Conservation (phyloP, 2,888 invertebrate species). For the Dastarcus helophoroides region DNA sequence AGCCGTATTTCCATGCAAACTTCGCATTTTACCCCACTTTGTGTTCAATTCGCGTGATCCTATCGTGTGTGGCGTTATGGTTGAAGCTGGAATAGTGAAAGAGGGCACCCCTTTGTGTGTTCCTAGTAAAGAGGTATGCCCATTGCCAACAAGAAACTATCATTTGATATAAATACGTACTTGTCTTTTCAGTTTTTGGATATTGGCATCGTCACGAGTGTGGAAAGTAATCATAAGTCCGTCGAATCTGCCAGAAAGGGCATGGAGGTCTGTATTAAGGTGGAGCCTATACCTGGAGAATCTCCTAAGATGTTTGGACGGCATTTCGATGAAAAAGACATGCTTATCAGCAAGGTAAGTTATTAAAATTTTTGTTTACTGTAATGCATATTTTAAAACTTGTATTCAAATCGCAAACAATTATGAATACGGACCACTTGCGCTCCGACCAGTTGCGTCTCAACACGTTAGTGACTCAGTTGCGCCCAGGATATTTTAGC, state of each 20-base stretch:
- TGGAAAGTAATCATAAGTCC: slow-evolving; percentile 91
- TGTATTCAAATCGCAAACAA: too few relatives aligned
- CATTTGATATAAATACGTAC: not conserved
- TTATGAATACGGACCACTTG: too few relatives aligned
- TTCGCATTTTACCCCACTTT: slow-evolving; percentile 72
- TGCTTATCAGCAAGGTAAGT: slow-evolving; percentile 86
- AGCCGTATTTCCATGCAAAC: slow-evolving; percentile 97
- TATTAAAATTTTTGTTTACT: too few relatives aligned
- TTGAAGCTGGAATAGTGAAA: slow-evolving; percentile 91
- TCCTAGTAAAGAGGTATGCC: slow-evolving; percentile 88
- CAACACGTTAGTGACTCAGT: too few relatives aligned
- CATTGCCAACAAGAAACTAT: too few relatives aligned
- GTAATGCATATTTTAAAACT: too few relatives aligned
- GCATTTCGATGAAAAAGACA: slow-evolving; percentile 94
- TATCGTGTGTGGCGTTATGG: slow-evolving; percentile 90
- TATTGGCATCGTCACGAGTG: slow-evolving; percentile 86
- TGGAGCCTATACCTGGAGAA: slow-evolving; percentile 95
- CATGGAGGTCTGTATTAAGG: slow-evolving; percentile 92
- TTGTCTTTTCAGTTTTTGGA: slow-evolving; percentile 70
- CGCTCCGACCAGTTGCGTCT: too few relatives aligned
- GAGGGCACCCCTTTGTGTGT: slow-evolving; percentile 97
- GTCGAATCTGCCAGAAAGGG: slow-evolving; percentile 93
- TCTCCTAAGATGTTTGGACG: slow-evolving; percentile 97
- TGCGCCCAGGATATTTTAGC: too few relatives aligned
- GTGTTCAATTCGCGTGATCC: slow-evolving; percentile 98